Conservation (phyloP, 2,797 vertebrate species). For the Sebastolobus alascanus region DNA sequence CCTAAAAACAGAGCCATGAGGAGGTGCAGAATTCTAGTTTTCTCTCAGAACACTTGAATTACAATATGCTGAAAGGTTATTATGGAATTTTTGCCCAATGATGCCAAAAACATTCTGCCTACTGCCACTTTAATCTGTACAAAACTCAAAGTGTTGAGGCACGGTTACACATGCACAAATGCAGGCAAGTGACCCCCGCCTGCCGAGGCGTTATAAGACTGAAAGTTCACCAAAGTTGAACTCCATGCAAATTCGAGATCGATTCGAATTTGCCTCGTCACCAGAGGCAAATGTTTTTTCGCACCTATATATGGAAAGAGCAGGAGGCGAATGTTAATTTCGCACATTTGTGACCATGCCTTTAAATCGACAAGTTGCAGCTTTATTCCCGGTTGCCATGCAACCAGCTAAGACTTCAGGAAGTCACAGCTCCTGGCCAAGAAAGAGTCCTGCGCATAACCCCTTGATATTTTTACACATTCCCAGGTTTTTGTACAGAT, state of each 20-base stretch:
- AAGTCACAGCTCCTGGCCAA: not conserved
- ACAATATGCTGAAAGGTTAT: not conserved
- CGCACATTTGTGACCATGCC: not conserved
- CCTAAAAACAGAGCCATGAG: not conserved
- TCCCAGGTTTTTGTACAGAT: not conserved
- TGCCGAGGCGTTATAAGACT: not conserved
- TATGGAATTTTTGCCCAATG: not conserved
- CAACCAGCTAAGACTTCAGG: not conserved
- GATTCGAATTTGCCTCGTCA: not conserved
- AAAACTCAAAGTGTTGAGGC: not conserved
- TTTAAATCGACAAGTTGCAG: not conserved
- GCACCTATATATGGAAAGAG: not conserved
- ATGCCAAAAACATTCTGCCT: not conserved
- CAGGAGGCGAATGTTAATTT: not conserved
- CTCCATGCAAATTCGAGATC: not conserved
- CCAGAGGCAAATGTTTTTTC: not conserved
- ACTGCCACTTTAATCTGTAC: not conserved
- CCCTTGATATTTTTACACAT: not conserved
- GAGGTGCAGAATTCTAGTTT: not conserved
- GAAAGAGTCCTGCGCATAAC: not conserved
- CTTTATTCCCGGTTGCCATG: not conserved
- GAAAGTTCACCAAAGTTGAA: not conserved
- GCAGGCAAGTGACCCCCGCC: too few species aligned
- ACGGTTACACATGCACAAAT: not conserved
- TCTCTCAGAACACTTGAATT: not conserved